These are phyloP conservation scores for Macrosteles quadrilineatus DNA, from an alignment of 1,140 invertebrate genomes.

Conservation along the genomic window DNA sequence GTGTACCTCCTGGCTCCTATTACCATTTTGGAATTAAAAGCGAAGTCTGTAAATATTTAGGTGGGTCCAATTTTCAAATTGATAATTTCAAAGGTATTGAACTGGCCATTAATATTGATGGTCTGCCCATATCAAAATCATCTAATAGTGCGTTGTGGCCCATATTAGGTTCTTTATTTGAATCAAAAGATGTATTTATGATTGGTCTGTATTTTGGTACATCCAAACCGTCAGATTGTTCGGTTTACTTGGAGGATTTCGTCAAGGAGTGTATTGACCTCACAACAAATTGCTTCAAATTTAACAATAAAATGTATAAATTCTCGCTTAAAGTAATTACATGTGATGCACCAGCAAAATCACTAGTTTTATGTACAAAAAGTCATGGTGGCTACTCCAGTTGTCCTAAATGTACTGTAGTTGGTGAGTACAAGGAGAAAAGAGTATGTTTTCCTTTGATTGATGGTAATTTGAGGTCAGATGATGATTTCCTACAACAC, in stretches of 20 bases:
- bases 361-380: conserved; percentile 40
- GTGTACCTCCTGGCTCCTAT: too few relatives aligned
- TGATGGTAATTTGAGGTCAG: conserved; percentile 36
- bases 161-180: conserved; percentile 35
- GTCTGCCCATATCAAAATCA: conserved; percentile 37
- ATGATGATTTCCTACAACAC: conserved; percentile 41
- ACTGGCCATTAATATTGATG: conserved; percentile 42
- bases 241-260: conserved; percentile 38
- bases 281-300: background rate
- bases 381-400: conserved; percentile 44
- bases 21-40: too few relatives aligned
- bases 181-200: conserved; percentile 36
- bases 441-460: conserved; percentile 38
- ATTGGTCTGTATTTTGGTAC: conserved; percentile 39
- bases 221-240: conserved; percentile 35
- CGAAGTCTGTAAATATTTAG: too few relatives aligned
- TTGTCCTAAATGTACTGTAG: conserved; percentile 46
- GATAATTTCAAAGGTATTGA: conserved; percentile 12
- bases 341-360: conserved; percentile 46
- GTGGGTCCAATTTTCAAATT: background rate
- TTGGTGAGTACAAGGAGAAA: conserved; percentile 38
- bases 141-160: conserved; percentile 39
- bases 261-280: background rate
- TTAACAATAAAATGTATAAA: background rate
- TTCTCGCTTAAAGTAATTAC: conserved; percentile 41